Evolutionary conservation across 2,797 vertebrate species (phyloP).

Genomic region (Parauchenoglanis ngamensis): DNA sequence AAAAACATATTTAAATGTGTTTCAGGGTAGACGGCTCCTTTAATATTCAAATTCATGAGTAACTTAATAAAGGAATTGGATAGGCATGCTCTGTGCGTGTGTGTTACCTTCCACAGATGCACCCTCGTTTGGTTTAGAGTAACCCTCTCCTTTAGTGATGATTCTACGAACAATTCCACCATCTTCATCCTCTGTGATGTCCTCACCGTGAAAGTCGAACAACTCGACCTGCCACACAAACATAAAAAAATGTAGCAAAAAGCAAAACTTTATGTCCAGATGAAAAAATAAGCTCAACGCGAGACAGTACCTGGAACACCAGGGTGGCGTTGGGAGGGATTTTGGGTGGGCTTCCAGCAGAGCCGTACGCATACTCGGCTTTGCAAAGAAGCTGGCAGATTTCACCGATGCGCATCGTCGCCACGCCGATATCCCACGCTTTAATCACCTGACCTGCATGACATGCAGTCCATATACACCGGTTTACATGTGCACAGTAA

Average conservation of each 20-base stretch:
- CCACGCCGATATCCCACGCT: slow-evolving; percentile 94
- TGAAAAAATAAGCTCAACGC: background rate
- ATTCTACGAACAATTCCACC: slow-evolving; percentile 92
- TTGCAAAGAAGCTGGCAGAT: slow-evolving; percentile 89
- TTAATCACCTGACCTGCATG: slow-evolving; percentile 92
- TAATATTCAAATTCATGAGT: background rate
- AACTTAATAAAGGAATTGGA: background rate
- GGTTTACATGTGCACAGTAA: background rate
- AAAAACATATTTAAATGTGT: background rate
- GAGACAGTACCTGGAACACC: slow-evolving; percentile 86
- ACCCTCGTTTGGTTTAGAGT: slow-evolving; percentile 92
- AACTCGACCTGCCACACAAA: slow-evolving; percentile 83
- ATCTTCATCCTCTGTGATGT: slow-evolving; percentile 90
- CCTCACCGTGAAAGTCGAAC: slow-evolving; percentile 92
- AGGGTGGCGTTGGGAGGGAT: slow-evolving; percentile 90
- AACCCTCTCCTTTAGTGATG: slow-evolving; percentile 87
- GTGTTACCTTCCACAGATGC: slow-evolving; percentile 86
- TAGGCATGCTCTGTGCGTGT: background rate
- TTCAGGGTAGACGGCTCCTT: background rate
- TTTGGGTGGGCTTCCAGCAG: slow-evolving; percentile 93
- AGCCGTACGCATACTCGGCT: slow-evolving; percentile 92
- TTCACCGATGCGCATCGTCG: slow-evolving; percentile 93
- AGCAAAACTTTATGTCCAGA: background rate
- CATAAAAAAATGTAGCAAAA: background rate
- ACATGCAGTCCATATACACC: background rate